These are phyloP conservation scores for Crematogaster levior DNA, from an alignment of 2,888 invertebrate genomes.

Conservation along the genomic window DNA sequence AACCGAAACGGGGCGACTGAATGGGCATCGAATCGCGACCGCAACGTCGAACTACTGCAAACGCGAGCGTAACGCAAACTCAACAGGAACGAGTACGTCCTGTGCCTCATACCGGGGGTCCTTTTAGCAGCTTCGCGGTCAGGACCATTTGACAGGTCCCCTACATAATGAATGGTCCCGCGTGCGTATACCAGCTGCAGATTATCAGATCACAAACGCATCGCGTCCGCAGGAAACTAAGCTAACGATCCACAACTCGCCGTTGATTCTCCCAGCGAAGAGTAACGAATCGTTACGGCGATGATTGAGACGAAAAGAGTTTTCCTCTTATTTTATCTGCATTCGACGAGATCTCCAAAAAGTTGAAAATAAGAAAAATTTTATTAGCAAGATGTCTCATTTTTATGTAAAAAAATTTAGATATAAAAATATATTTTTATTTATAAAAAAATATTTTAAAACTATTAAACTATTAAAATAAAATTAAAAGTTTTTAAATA, in stretches of 20 bases:
- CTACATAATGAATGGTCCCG: constrained; percentile 79
- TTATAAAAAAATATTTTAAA: neutral
- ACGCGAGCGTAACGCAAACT: constrained; percentile 81
- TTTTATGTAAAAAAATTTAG: neutral
- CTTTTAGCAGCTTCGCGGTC: constrained; percentile 81
- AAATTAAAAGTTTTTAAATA: too few species aligned
- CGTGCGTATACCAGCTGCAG: constrained; percentile 62
- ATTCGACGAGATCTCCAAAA: neutral
- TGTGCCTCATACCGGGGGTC: constrained; percentile 65
- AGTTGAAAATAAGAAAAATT: neutral
- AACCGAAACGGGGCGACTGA: constrained; percentile 82
- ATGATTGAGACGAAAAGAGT: neutral
- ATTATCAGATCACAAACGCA: constrained; percentile 54
- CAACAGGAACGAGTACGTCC: constrained; percentile 71
- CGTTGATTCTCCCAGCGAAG: neutral
- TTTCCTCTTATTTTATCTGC: neutral
- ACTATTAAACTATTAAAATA: neutral
- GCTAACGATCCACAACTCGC: constrained; percentile 13
- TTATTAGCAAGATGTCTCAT: neutral
- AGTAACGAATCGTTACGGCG: neutral
- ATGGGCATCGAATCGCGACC: constrained; percentile 83
- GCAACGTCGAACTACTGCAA: constrained; percentile 80
- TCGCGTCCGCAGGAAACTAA: constrained; percentile 27
- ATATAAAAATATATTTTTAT: too few species aligned
- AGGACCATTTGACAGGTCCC: constrained; percentile 79